Evolutionary conservation across 2,113 vertebrate genomes (phyloP).

Genomic region (Pristiophorus japonicus): DNA sequence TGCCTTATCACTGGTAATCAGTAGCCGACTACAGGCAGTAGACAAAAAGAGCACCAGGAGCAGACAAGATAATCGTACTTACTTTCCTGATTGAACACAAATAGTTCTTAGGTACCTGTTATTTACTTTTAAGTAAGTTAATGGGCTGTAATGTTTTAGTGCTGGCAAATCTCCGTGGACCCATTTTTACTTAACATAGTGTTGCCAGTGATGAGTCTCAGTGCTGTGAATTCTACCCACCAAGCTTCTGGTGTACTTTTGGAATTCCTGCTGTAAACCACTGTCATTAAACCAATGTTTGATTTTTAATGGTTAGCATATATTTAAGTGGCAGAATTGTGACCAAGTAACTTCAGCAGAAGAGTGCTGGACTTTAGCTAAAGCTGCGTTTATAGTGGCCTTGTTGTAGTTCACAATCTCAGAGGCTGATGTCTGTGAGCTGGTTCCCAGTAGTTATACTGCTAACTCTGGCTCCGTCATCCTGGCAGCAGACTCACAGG

Average conservation of each 20-base stretch:
- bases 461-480: background rate
- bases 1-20: conserved; percentile 50
- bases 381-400: background rate
- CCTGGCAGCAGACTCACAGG: background rate
- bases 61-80: conserved; percentile 48
- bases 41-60: conserved; percentile 44
- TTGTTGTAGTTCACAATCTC: background rate
- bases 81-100: conserved; percentile 47
- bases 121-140: conserved; percentile 45
- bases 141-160: conserved; percentile 33
- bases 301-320: background rate
- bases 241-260: background rate
- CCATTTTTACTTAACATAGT: background rate
- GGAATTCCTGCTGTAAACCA: background rate
- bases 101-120: conserved; percentile 44
- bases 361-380: background rate
- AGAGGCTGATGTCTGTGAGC: background rate
- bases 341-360: background rate
- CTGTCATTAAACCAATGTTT: background rate
- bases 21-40: conserved; percentile 47
- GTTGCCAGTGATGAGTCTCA: background rate
- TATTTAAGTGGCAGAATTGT: background rate
- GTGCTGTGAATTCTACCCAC: background rate
- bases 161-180: background rate
- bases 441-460: background rate